These are phyloP conservation scores for Vanessa tameamea DNA, from an alignment of 1,140 invertebrate species.

Conservation along the genomic window DNA sequence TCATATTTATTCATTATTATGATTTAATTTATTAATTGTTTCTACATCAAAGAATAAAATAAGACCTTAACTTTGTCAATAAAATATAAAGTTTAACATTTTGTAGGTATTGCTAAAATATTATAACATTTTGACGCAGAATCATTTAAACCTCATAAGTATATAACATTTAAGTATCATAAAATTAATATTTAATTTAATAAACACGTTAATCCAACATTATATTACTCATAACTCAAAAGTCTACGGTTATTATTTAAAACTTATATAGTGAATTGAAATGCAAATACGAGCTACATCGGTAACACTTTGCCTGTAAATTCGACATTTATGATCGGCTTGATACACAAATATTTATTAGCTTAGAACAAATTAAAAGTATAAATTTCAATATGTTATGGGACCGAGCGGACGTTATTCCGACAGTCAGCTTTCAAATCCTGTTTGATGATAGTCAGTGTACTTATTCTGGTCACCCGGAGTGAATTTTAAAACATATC, in stretches of 20 bases:
- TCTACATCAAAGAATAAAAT: no score
- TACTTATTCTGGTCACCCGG: conserved; percentile 39
- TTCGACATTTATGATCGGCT: conserved; percentile 56
- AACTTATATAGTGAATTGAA: conserved; percentile 37
- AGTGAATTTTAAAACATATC: conserved; percentile 52
- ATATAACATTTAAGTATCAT: not conserved
- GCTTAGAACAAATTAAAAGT: conserved; percentile 64
- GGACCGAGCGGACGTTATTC: conserved; percentile 44
- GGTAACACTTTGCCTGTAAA: conserved; percentile 46
- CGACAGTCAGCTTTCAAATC: conserved; percentile 54
- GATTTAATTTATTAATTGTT: no score
- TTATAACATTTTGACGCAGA: not conserved
- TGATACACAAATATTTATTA: conserved; percentile 64
- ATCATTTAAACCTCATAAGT: not conserved
- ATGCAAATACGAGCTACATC: conserved; percentile 44
- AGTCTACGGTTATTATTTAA: conserved; percentile 36
- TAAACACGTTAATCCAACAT: conserved; percentile 38
- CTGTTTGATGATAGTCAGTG: conserved; percentile 47
- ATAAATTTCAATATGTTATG: conserved; percentile 62
- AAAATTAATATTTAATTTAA: conserved; percentile 41
- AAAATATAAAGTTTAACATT: no score
- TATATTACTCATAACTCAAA: conserved; percentile 33
- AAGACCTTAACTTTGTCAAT: no score
- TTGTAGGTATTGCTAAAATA: no score
- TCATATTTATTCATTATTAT: no score